Evolutionary conservation across 2,797 vertebrate species (phyloP).

Genomic region (Brachyalestes nurse): DNA sequence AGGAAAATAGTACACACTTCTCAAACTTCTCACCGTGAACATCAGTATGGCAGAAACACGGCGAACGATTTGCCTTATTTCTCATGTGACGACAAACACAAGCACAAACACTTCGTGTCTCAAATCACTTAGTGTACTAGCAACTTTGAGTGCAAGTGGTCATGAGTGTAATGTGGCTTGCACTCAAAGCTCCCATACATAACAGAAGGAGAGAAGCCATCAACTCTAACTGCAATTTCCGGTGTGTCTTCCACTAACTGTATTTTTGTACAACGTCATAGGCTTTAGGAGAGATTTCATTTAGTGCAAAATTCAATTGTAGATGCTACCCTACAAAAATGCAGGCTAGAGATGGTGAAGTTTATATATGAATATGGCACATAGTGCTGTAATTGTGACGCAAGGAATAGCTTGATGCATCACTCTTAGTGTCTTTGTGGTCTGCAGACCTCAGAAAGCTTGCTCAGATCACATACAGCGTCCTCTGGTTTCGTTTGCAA

Average conservation of each 20-base stretch:
- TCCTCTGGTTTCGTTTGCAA: not conserved
- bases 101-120: not conserved
- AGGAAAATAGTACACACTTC: conserved; percentile 41
- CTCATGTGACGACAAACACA: not conserved
- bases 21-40: not conserved
- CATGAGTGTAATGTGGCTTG: not conserved
- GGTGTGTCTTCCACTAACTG: not conserved
- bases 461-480: not conserved
- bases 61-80: conserved; percentile 2
- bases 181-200: not conserved
- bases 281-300: too few species aligned
- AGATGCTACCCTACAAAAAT: too few species aligned
- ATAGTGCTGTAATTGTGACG: not conserved
- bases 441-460: not conserved
- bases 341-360: not conserved
- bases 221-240: too few species aligned
- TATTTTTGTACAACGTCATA: not conserved
- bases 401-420: not conserved
- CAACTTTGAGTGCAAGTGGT: not conserved
- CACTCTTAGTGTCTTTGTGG: not conserved
- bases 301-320: too few species aligned
- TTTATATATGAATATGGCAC: not conserved
- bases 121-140: not conserved
- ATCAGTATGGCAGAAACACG: not conserved
- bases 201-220: not conserved